Percentiles rank a stretch among this genome's conserved stretches.
phyloP scores from a whole-genome alignment of 2,113 vertebrate species.

The Orcinus orca region DNA sequence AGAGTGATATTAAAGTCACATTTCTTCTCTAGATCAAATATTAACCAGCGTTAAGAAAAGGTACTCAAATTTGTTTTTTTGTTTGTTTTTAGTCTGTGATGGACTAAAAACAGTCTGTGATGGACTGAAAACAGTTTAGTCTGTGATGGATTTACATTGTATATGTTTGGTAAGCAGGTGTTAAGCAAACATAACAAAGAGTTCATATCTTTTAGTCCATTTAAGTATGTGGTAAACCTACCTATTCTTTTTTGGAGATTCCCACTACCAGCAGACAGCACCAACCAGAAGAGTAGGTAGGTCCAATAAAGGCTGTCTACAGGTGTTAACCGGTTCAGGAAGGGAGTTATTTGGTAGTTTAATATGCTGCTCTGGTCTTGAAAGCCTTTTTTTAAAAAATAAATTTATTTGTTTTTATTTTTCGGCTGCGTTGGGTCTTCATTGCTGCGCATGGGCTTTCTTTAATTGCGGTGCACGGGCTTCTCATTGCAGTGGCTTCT shows the following conservation, averaged over 20 bases:
- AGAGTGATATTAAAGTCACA: neutral
- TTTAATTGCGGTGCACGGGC: too few species aligned
- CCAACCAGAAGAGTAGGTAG: neutral
- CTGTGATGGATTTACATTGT: neutral
- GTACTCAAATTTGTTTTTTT: neutral
- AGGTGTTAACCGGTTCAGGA: neutral
- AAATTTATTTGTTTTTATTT: too few species aligned
- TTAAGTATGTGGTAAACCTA: neutral
- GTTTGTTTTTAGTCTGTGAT: neutral
- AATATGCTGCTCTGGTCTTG: neutral
- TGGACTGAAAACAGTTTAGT: too few species aligned
- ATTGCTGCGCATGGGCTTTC: rapidly evolving
- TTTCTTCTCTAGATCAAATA: neutral
- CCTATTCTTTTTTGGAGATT: neutral
- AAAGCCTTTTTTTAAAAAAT: neutral
- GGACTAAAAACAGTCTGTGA: too few species aligned
- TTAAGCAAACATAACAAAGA: neutral
- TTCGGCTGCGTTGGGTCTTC: too few species aligned
- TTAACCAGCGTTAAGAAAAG: neutral
- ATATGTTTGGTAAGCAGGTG: neutral
- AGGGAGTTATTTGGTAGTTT: neutral
- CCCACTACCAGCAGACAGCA: neutral
- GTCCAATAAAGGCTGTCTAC: neutral
- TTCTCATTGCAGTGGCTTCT: too few species aligned
- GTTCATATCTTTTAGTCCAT: neutral